Base-by-base conservation (phyloP, 2,113 vertebrate species). In the Sigmodon hispidus region DNA sequence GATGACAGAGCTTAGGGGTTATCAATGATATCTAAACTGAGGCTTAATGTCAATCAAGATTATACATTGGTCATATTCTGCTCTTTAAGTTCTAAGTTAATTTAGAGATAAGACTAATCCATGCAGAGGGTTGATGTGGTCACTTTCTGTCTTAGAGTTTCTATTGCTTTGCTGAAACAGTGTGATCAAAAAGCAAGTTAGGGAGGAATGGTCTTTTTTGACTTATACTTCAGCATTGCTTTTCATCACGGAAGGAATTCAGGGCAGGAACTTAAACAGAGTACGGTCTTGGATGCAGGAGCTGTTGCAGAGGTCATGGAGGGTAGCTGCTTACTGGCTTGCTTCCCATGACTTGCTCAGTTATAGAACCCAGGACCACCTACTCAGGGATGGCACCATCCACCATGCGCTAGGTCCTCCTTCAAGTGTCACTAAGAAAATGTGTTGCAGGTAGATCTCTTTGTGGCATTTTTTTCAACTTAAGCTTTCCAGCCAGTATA, bases 21-120 rank as follows among this genome's bases (percentile, higher is more conserved):
- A 45, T 36, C 26, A 59, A 1, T 87, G 92, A 67, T 59, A 26
- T 3, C 79, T 45, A 50, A 63, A 84, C 67, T 79, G 19, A 72
- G 19, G 1, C 11, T 80, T 40, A 69, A 50, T 52, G 26, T 50
- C 84, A 15, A 17, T n/a, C 1, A 72, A n/a, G 40, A 87, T 50
- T 55, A 61, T 40, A n/a, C n/a, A 9, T 95, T 93, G 87, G 29
- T 48, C 24, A 12, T 61, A 63, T 11, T 29, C 12, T 87, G 7
- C 45, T 89, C 88, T 93, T 87, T 34, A 61, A 63, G 31, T 77
- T 92, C n/a, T 87, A 45, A 61, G 7, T 79, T 83, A 87, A 69
- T 43, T 81, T 6, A 7, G n/a, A 76, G 63, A 26, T 87, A 48
- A 94, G 52, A 31, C 40, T 77, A 2, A 6, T 10, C 29, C 84